A percentile compares a stretch with the other conserved stretches of the same genome.
phyloP scores from a whole-genome alignment of 2,797 vertebrate genomes.

The Heliangelus exortis region DNA sequence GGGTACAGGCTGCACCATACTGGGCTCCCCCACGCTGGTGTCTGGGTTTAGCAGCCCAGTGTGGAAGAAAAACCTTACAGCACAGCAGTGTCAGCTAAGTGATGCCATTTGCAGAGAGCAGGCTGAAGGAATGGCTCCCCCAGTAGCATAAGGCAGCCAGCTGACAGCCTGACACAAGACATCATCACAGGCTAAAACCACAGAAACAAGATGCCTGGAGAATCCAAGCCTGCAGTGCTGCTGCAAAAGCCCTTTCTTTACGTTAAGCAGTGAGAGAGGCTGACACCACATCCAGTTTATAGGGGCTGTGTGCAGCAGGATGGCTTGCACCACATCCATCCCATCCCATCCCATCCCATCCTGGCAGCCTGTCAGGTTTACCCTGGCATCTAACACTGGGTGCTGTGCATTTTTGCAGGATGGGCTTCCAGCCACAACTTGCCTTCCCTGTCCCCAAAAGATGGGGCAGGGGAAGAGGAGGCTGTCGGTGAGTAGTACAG shows the following conservation, averaged over 20 bases:
- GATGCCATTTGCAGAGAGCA: not conserved
- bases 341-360: too few species aligned
- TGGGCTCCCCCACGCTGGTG: not conserved
- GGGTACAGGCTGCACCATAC: fast-evolving
- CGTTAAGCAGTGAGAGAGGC: fast-evolving
- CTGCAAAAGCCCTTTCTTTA: not conserved
- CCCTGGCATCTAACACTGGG: fast-evolving
- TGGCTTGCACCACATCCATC: not conserved
- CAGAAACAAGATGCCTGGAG: not conserved
- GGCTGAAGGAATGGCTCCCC: not conserved
- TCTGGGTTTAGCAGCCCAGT: not conserved
- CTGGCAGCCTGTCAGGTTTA: not conserved
- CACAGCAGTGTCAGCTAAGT: fast-evolving
- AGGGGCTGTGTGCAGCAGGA: fast-evolving
- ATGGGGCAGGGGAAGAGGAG: not conserved
- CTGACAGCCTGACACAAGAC: not conserved
- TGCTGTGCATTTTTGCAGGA: not conserved
- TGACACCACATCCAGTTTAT: not conserved
- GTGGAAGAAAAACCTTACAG: not conserved
- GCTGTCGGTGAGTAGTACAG: fast-evolving
- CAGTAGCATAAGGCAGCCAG: not conserved
- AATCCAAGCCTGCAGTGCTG: not conserved
- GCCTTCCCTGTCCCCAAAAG: fast-evolving
- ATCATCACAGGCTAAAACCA: not conserved
- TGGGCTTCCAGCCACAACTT: not conserved